Conservation (phyloP, 2,113 vertebrate species). For the Urocolius indicus region DNA sequence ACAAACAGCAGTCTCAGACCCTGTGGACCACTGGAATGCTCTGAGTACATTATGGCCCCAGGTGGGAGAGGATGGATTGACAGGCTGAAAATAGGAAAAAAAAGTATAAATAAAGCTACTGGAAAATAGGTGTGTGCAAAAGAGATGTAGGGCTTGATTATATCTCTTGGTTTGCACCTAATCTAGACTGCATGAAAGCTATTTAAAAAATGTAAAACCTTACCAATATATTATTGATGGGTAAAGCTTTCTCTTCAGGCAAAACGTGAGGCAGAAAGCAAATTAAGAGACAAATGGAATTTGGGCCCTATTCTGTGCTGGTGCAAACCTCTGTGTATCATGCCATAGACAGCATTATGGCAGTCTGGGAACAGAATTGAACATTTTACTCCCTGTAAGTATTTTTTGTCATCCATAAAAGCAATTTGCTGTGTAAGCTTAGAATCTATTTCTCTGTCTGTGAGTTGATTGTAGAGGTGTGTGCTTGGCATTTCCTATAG, state of each 20-base stretch:
- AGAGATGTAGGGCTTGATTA: background rate
- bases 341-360: background rate
- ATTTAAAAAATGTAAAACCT: background rate
- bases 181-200: background rate
- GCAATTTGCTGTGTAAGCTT: background rate
- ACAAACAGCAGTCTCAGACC: background rate
- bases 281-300: background rate
- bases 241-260: background rate
- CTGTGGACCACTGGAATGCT: background rate
- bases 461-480: background rate
- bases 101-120: background rate
- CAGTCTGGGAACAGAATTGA: background rate
- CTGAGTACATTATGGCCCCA: background rate
- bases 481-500: background rate
- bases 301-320: background rate
- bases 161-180: background rate
- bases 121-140: background rate
- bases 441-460: background rate
- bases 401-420: background rate
- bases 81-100: background rate
- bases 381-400: background rate
- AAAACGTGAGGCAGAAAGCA: background rate
- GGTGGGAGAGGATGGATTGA: background rate
- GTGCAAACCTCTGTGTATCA: background rate
- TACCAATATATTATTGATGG: background rate